Conservation (phyloP, 2,113 vertebrate species). For the Centropus unirufus region DNA sequence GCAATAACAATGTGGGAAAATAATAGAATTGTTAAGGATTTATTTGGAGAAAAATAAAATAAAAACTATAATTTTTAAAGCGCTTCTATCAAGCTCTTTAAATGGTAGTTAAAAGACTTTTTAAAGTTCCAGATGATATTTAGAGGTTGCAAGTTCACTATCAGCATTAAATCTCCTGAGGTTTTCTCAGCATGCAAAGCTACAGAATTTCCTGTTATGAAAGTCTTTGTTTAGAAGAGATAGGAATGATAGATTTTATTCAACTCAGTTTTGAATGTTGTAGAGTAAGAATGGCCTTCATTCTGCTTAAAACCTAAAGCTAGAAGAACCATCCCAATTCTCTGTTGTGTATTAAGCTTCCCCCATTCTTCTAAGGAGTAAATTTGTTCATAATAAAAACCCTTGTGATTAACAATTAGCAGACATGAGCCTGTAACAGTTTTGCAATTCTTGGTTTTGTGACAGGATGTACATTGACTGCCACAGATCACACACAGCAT, state of each 20-base stretch:
- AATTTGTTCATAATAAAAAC: neutral
- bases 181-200: conserved; percentile 23
- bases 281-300: neutral
- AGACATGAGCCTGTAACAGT: neutral
- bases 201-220: conserved; percentile 19
- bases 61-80: neutral
- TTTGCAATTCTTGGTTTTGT: neutral
- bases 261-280: conserved; percentile 27
- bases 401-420: neutral
- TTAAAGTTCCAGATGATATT: conserved; percentile 6
- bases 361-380: neutral
- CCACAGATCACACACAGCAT: neutral
- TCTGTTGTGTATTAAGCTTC: neutral
- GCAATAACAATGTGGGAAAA: conserved; percentile 4
- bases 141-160: neutral
- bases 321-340: neutral
- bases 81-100: neutral
- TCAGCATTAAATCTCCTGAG: neutral
- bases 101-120: conserved; percentile 19
- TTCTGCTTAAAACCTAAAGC: neutral
- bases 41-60: neutral
- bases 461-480: neutral
- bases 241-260: conserved; percentile 14
- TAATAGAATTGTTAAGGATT: neutral
- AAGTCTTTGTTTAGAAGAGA: conserved; percentile 27